Base-by-base conservation (phyloP, 2,113 vertebrate species). In the Paraplagusia blochii region DNA sequence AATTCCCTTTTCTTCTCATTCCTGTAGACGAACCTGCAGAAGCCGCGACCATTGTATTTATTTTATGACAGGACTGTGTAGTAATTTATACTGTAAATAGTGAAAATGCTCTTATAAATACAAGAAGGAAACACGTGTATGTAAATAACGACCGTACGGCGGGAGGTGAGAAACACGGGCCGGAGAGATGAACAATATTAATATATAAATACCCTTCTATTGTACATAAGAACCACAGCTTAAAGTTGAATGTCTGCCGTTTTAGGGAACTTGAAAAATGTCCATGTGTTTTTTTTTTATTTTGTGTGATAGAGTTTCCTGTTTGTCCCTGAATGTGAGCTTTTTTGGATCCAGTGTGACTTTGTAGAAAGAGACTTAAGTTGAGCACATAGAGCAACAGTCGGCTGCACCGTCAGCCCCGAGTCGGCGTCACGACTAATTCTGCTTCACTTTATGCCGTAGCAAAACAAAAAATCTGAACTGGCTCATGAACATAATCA, bases 41-140 rank as follows among this genome's bases (percentile, higher is more conserved):
- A 74, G 88, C 87, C 85, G 88, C 86, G 77, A 79, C 77, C 78
- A 9, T 84, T 86, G 62, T 77, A 82, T 90, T 90, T 92, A 87
- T 90, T 89, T 88, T 80, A 76, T 75, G 82, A 85, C 76, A 44
- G 79, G 79, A 88, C 84, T 87, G 81, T 84, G 66, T 85, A 84
- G 76, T 90, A 84, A 90, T 91, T 91, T 90, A 87, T 91, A 88
- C 80, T 91, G 90, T 91, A 91, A 75, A 91, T 92, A 90, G 64
- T 82, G 63, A 74, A 83, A 89, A 84, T 86, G 85, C 76, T 88
- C 83, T n/a, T 89, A 89, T 88, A 72, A 84, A 88, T 79, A 68
- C 55, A 72, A 60, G 79, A 72, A 77, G 70, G 75, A 88, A 73
- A 79, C 76, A 67, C 19, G 53, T 76, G 74, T 64, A 55, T 38